Percentiles rank a stretch among this genome's conserved stretches.
Evolutionary conservation across 35 echinoderm and acorn worm species (phyloP).

Genomic region (Stichopus chloronotus): DNA sequence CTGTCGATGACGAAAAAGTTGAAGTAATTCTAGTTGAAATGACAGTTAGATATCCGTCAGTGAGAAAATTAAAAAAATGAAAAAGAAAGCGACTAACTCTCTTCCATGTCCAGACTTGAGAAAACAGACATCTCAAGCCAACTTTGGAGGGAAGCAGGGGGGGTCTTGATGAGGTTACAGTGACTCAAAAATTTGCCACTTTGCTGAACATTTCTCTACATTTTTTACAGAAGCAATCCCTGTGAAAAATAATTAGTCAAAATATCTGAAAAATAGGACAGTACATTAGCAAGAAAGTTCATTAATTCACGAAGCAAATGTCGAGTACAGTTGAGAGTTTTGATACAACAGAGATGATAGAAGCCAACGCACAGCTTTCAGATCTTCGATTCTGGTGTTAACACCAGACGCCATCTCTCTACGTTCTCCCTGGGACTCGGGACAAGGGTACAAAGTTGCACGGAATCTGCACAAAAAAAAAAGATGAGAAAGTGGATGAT

Average conservation of each 20-base stretch:
- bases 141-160: no score
- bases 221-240: no score
- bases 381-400: slow-evolving; percentile 89
- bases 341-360: not conserved
- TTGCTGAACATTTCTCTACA: no score
- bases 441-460: slow-evolving; percentile 93
- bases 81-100: not conserved
- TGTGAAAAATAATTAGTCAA: no score
- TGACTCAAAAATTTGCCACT: no score
- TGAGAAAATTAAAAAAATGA: not conserved
- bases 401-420: slow-evolving; percentile 87
- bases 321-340: no score
- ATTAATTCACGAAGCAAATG: no score
- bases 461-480: slow-evolving; percentile 68
- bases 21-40: not conserved
- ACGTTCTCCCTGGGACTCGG: slow-evolving; percentile 79
- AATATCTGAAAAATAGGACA: no score
- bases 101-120: no score
- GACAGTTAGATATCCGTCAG: not conserved
- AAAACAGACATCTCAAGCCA: no score
- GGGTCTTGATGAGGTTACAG: no score
- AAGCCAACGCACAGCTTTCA: slow-evolving; percentile 73
- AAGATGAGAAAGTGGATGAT: not conserved
- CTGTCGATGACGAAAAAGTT: slow-evolving; percentile 15
- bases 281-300: no score